phyloP scores from a whole-genome alignment of 1,140 invertebrate species.

The Diploscapter pachys region DNA sequence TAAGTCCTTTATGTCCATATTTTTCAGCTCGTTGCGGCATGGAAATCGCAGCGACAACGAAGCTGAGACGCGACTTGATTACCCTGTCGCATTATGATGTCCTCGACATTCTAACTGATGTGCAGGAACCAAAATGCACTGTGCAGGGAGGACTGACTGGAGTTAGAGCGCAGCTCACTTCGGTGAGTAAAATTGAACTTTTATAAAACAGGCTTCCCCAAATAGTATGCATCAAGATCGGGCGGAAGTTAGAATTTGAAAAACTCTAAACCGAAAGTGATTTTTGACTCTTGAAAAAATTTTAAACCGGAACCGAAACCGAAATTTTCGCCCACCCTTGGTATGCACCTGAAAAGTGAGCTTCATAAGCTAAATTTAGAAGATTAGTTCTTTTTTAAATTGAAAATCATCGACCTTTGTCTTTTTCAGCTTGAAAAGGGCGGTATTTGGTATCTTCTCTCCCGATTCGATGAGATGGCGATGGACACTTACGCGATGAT shows the following conservation, averaged over 20 bases:
- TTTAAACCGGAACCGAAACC: too few species aligned
- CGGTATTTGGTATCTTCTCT: conserved; percentile 28
- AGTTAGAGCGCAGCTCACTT: too few species aligned
- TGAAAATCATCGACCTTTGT: background rate
- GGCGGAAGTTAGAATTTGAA: background rate
- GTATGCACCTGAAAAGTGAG: too few species aligned
- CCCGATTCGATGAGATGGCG: conserved; percentile 25
- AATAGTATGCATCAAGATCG: too few species aligned
- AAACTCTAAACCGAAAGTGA: background rate
- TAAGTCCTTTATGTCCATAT: background rate
- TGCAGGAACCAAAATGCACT: conserved; percentile 28
- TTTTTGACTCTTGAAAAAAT: too few species aligned
- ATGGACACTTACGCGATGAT: conserved; percentile 33
- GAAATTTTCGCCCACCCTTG: too few species aligned
- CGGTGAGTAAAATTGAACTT: too few species aligned
- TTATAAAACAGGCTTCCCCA: too few species aligned
- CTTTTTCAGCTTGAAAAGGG: conserved; percentile 29
- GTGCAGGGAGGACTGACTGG: conserved; percentile 9
- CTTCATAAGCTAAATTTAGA: too few species aligned
- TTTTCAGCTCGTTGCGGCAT: conserved; percentile 29
- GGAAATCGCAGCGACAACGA: conserved; percentile 20
- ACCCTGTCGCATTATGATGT: conserved; percentile 31
- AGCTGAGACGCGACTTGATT: conserved; percentile 23
- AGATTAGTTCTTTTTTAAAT: background rate
- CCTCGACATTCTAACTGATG: conserved; percentile 30